Percentiles rank a stretch among this genome's conserved stretches.
Evolutionary conservation across 2,888 invertebrate genomes (phyloP).

Genomic region (Actias luna): DNA sequence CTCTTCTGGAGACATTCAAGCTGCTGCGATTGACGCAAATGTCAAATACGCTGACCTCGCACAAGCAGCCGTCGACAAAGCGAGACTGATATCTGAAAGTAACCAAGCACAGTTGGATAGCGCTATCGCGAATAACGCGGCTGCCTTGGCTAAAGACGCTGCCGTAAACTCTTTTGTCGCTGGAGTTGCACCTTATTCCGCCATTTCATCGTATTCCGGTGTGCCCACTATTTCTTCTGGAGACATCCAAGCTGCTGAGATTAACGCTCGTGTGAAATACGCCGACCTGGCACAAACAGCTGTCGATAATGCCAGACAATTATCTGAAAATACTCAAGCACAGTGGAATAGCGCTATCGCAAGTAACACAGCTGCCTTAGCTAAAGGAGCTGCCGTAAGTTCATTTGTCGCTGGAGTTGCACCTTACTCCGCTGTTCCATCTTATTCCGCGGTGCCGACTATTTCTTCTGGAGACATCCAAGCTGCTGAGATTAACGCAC

Average conservation of each 20-base stretch:
- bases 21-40: constrained; percentile 66
- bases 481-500: background rate
- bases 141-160: constrained; percentile 43
- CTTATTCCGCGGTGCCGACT: background rate
- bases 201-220: background rate
- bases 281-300: background rate
- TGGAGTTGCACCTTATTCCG: constrained; percentile 18
- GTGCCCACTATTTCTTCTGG: background rate
- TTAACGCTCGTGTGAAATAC: background rate
- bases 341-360: constrained; percentile 57
- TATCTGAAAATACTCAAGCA: constrained; percentile 57
- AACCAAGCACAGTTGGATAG: constrained; percentile 63
- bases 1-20: constrained; percentile 65
- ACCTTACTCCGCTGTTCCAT: background rate
- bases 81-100: constrained; percentile 40
- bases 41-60: constrained; percentile 52
- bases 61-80: constrained; percentile 51
- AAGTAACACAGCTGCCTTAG: constrained; percentile 42
- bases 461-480: background rate
- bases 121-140: constrained; percentile 49
- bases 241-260: background rate
- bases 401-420: constrained; percentile 26
- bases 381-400: constrained; percentile 40
- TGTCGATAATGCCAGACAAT: constrained; percentile 34
- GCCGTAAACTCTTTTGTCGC: constrained; percentile 29